Percentiles rank a stretch among this genome's conserved stretches.
phyloP scores from a whole-genome alignment of 1,140 invertebrate genomes.

The Heliothis subflexa region DNA sequence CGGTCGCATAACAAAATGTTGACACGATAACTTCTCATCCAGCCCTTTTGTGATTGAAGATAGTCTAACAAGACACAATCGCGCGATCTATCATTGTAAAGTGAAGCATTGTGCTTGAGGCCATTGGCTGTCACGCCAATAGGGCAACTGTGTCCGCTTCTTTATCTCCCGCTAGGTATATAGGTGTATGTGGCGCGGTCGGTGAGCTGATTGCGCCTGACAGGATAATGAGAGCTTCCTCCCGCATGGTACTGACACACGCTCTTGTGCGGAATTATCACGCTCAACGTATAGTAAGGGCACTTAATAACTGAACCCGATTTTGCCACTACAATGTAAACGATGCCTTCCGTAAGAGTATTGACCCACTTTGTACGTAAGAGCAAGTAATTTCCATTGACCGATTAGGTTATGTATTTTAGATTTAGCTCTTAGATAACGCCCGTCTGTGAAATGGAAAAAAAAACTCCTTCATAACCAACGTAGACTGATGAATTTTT shows the following conservation, averaged over 20 bases:
- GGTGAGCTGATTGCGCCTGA: conserved; percentile 77
- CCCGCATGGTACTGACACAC: conserved; percentile 75
- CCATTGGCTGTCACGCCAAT: conserved; percentile 42
- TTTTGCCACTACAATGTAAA: conserved; percentile 32
- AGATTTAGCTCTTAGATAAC: background rate
- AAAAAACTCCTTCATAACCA: background rate
- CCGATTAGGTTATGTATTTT: conserved; percentile 3
- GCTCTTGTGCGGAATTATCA: conserved; percentile 71
- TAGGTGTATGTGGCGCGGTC: conserved; percentile 58
- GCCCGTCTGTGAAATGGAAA: background rate
- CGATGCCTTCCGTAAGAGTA: conserved; percentile 2
- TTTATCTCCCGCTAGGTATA: conserved; percentile 61
- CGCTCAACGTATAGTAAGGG: conserved; percentile 61
- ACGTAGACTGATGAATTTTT: background rate
- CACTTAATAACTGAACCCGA: conserved; percentile 59
- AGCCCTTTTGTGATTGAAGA: conserved; percentile 30
- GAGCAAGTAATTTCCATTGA: background rate
- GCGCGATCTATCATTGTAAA: conserved; percentile 33
- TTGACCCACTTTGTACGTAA: background rate
- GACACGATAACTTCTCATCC: background rate
- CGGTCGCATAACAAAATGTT: no score
- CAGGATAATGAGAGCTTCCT: conserved; percentile 83
- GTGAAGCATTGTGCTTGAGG: conserved; percentile 40
- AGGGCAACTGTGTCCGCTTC: conserved; percentile 61
- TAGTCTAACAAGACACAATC: conserved; percentile 30